These are phyloP conservation scores for Microplitis deprimator DNA, from an alignment of 2,888 invertebrate genomes.

Conservation along the genomic window DNA sequence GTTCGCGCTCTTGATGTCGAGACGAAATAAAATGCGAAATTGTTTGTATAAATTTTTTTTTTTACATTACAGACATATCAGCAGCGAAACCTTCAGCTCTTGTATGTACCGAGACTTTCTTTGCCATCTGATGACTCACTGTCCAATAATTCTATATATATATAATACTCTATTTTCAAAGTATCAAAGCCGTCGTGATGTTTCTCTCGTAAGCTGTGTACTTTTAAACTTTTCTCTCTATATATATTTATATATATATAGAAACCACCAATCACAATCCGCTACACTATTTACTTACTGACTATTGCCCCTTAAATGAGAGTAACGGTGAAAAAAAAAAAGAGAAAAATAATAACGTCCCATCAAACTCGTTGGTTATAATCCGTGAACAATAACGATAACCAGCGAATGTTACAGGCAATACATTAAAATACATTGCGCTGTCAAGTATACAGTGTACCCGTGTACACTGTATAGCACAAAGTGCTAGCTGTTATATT, in stretches of 20 bases:
- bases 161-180: too few species aligned
- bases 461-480: conserved; percentile 62
- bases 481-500: conserved; percentile 48
- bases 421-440: not conserved
- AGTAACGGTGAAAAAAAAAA: too few species aligned
- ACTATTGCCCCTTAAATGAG: not conserved
- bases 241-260: too few species aligned
- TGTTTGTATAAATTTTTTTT: not conserved
- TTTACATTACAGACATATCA: not conserved
- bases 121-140: conserved; percentile 19
- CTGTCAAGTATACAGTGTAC: conserved; percentile 42
- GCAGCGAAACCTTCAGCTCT: too few species aligned
- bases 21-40: conserved; percentile 27
- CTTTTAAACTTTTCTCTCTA: too few species aligned
- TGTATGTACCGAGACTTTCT: not conserved
- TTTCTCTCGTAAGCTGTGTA: too few species aligned
- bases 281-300: conserved; percentile 48
- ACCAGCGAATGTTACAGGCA: not conserved
- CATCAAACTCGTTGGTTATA: not conserved
- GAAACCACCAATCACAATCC: conserved; percentile 37
- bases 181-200: too few species aligned
- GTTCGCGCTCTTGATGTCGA: conserved; percentile 27
- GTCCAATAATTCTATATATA: not conserved
- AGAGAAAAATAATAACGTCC: not conserved
- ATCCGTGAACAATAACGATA: conserved; percentile 2